Conservation (phyloP, 2,888 invertebrate species). For the Polylopha cassiicola region DNA sequence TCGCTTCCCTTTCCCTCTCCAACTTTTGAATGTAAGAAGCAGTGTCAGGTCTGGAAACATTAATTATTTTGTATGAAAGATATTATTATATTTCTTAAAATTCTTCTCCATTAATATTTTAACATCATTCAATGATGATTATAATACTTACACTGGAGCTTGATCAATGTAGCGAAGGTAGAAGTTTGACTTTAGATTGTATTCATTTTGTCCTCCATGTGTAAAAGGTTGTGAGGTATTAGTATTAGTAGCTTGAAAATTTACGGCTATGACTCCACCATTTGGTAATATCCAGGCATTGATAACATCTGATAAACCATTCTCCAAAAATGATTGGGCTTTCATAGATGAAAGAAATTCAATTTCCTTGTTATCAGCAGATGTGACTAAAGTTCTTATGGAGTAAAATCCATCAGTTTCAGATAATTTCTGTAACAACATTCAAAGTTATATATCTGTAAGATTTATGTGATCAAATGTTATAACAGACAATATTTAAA, state of each 20-base stretch:
- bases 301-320: slow-evolving; percentile 86
- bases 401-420: slow-evolving; percentile 85
- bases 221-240: slow-evolving; percentile 43
- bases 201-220: slow-evolving; percentile 31
- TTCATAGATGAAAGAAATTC: slow-evolving; percentile 87
- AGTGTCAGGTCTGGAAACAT: slow-evolving; percentile 88
- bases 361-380: slow-evolving; percentile 80
- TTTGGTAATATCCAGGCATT: slow-evolving; percentile 88
- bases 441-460: neutral
- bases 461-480: neutral
- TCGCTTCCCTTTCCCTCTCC: slow-evolving; percentile 92
- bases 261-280: slow-evolving; percentile 86
- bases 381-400: slow-evolving; percentile 81
- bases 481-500: slow-evolving; percentile 3
- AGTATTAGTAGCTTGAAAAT: slow-evolving; percentile 66
- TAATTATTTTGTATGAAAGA: no score
- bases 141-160: slow-evolving; percentile 81
- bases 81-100: slow-evolving; percentile 2
- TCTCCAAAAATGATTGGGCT: slow-evolving; percentile 86
- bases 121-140: neutral
- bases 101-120: slow-evolving; percentile 1
- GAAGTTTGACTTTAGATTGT: slow-evolving; percentile 84
- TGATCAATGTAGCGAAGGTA: slow-evolving; percentile 87
- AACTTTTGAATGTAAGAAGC: slow-evolving; percentile 95
- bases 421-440: slow-evolving; percentile 76